phyloP scores from a whole-genome alignment of 2,113 vertebrate species.

The Octodon degus region DNA sequence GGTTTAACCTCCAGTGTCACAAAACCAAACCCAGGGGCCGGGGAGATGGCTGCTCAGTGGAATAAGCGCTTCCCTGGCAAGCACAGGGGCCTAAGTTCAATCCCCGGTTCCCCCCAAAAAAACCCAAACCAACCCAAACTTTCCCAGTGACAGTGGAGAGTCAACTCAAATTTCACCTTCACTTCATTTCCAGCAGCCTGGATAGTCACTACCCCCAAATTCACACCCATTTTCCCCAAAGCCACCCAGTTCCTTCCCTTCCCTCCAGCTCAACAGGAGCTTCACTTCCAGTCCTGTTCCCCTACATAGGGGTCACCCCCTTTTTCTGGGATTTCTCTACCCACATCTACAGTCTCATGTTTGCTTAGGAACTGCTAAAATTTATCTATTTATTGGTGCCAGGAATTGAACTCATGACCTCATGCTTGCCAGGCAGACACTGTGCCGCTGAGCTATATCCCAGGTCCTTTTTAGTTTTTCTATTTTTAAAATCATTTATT shows the following conservation, averaged over 20 bases:
- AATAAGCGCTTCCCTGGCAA: too few relatives aligned
- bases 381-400: not conserved
- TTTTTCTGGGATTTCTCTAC: not conserved
- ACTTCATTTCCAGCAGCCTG: not conserved
- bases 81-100: not conserved
- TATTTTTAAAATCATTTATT: not conserved
- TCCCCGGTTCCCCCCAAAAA: not conserved
- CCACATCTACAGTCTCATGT: not conserved
- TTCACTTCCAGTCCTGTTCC: not conserved
- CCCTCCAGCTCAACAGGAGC: not conserved
- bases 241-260: not conserved
- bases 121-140: not conserved
- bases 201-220: not conserved
- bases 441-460: too few relatives aligned
- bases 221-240: conserved; percentile 1
- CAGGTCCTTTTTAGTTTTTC: not conserved
- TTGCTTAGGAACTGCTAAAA: conserved; percentile 34
- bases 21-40: too few relatives aligned
- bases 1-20: too few relatives aligned
- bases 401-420: too few relatives aligned
- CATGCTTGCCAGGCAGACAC: too few relatives aligned
- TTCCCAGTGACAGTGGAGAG: not conserved
- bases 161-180: not conserved
- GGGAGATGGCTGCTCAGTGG: too few relatives aligned
- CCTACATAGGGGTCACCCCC: not conserved